Base-by-base conservation (phyloP, 2,113 vertebrate species). In the Pungitius pungitius region DNA sequence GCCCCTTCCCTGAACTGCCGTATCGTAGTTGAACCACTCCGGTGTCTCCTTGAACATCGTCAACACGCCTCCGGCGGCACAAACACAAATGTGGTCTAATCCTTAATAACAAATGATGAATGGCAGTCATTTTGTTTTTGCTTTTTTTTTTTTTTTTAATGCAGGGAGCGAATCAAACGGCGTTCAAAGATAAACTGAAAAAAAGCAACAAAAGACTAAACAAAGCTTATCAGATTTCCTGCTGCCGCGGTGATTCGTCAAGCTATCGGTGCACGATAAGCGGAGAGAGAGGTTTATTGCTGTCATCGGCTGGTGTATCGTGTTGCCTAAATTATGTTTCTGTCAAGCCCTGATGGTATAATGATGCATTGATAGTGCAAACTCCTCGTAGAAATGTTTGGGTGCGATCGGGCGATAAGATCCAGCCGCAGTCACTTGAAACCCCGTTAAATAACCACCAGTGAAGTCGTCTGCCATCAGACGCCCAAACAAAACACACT, bases 361-460 rank as follows among this genome's bases (percentile, higher is more conserved):
- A 59, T 35, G 39, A 13, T 47, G 9, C 45, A 1, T 6, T 73
- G 58, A 35, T 47, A 22, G 18, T 20, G 18, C 1, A 27, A 15
- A 17, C 22, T 52, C 6, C 37, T 55, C 8, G 8, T n/a, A 14
- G 11, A 59, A 47, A 49, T 35, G 22, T 61, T 22, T n/a, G 15
- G 18, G 17, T 55, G 65, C 49, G 55, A 70, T 61, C 37, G 30
- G 58, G 58, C 39, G 59, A 64, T 49, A 17, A 49, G 24, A 33
- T 58, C 56, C 40, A 26, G 30, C 61, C 56, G 49, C 30, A 26
- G 33, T 67, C 61, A 17, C 58, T 74, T 49, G 51, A 74, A 69
- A n/a, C 7, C 7, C 12, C 17, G 6, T 22, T 49, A 14, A 42
- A 40, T 35, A 33, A 33, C 17, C 5, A 7, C 8, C 17, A 57